Percentiles rank a stretch among this genome's conserved stretches.
phyloP scores from a whole-genome alignment of 1,140 invertebrate genomes.

The Helicoverpa zea region DNA sequence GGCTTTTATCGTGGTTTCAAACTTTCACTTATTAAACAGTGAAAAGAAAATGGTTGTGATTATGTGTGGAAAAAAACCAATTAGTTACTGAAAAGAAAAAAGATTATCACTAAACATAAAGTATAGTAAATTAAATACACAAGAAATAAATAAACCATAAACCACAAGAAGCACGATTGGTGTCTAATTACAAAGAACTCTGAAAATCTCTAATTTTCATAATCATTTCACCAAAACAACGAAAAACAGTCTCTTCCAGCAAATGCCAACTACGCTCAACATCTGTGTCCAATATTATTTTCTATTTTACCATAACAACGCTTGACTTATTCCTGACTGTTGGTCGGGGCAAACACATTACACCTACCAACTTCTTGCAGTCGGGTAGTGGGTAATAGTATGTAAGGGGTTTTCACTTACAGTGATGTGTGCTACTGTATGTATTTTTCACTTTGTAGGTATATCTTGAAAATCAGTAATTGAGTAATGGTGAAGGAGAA shows the following conservation, averaged over 20 bases:
- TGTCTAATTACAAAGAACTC: neutral
- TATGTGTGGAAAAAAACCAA: too few species aligned
- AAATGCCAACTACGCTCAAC: neutral
- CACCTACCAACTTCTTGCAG: slow-evolving; percentile 18
- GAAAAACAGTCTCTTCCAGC: slow-evolving; percentile 1
- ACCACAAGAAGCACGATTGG: neutral
- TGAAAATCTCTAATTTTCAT: neutral
- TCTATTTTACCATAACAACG: slow-evolving; percentile 47
- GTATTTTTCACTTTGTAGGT: neutral
- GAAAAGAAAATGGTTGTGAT: too few species aligned
- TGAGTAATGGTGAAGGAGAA: neutral
- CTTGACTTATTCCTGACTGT: slow-evolving; percentile 41
- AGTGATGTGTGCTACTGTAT: neutral
- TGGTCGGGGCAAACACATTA: slow-evolving; percentile 44
- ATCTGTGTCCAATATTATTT: slow-evolving; percentile 45
- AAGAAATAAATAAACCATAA: too few species aligned
- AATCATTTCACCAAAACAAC: neutral
- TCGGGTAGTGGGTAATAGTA: slow-evolving; percentile 29
- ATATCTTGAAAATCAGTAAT: neutral
- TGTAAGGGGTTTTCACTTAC: slow-evolving; percentile 7
- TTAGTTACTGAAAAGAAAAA: too few species aligned
- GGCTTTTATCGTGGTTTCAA: too few species aligned
- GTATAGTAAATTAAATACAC: too few species aligned
- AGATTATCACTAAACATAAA: too few species aligned
- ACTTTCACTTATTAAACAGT: too few species aligned